A percentile compares a stretch with the other conserved stretches of the same genome.
Conservation (phyloP, 2,797 vertebrate genomes). For the Hydrocynus forskahlii region DNA sequence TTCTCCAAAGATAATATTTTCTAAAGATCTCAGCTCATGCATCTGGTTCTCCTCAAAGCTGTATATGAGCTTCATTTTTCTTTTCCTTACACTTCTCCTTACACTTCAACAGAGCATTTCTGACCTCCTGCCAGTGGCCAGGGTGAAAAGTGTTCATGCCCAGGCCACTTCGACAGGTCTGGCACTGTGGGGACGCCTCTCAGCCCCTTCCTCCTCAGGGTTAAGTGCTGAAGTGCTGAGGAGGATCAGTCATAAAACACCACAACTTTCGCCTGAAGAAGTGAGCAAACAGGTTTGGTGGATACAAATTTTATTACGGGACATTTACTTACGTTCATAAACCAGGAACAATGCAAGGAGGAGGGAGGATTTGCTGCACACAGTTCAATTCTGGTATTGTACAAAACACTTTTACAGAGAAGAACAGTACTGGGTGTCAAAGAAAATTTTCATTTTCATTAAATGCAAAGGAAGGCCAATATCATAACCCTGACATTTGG, state of each 20-base stretch:
- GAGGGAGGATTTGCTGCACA: too few species aligned
- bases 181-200: not conserved
- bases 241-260: not conserved
- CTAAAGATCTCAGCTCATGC: conserved; percentile 25
- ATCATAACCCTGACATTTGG: too few species aligned
- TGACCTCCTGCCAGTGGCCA: not conserved
- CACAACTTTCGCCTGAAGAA: not conserved
- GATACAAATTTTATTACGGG: too few species aligned
- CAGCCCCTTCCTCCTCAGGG: not conserved
- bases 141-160: not conserved
- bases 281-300: not conserved
- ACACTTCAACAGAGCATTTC: not conserved
- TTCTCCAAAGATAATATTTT: conserved; percentile 59
- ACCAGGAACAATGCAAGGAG: too few species aligned
- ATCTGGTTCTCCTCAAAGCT: not conserved
- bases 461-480: too few species aligned
- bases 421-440: too few species aligned
- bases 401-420: too few species aligned
- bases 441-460: too few species aligned
- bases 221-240: not conserved
- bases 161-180: not conserved
- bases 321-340: too few species aligned
- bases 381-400: too few species aligned
- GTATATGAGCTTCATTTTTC: not conserved
- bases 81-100: not conserved